Base-by-base conservation (phyloP, 1,140 invertebrate species). In the Drosophila sp. region DNA sequence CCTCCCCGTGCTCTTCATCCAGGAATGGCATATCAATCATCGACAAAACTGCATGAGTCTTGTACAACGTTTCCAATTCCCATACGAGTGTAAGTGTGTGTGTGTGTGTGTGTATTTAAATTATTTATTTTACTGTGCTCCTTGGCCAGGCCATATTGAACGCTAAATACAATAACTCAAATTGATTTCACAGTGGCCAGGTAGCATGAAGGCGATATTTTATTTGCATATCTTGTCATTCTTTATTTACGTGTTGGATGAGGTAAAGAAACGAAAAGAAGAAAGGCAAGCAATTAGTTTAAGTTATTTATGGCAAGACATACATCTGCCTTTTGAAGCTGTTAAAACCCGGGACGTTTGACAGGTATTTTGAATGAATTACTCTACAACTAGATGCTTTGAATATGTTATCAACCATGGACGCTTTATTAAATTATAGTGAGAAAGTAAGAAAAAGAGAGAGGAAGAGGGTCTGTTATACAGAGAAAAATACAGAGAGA, bases 101-200 rank as follows among this genome's bases (percentile, higher is more conserved):
- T 29, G n/a, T 38, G 3, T 54, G 25, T 64, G 40, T 43, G 36
- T 51, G 32, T 21, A 16, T 78, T 86, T 86, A 87, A 87, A 86
- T 81, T 87, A 87, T 86, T 87, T 86, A 86, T 86, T 78, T 81
- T 78, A 53, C 74, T 74, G 66, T 69, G 40, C 53, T 53, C 53
- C 34, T 72, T 50, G 57, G 51, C 32, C 57, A 46, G 61, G 51
- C 54, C 65, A 38, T 41, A 63, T 76, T 75, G 70, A 87, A 82
- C 62, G 71, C 82, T 75, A 87, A 87, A 82, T 67, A 78, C 81
- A 87, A 87, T 81, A 87, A 87, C 82, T 87, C 71, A 86, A 86
- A 87, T 84, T 87, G 82, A 82, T 78, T 87, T 86, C 57, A 45
- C 81, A 50, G 72, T 86, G 72, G 48, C 36, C 76, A 58, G 73